phyloP scores from a whole-genome alignment of 2,797 vertebrate species.

The Platalea minor region DNA sequence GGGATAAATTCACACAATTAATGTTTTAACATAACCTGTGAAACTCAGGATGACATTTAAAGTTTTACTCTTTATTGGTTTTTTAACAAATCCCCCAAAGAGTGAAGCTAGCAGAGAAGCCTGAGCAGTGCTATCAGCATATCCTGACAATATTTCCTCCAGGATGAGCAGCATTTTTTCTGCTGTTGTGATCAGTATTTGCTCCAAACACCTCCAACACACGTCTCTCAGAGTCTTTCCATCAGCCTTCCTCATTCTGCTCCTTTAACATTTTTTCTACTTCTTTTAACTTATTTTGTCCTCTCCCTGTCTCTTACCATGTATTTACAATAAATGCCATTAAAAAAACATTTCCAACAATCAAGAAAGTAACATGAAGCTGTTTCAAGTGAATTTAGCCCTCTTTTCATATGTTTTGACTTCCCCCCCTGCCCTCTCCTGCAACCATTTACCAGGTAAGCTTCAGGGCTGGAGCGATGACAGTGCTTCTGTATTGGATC shows the following conservation, averaged over 20 bases:
- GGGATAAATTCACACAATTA: neutral
- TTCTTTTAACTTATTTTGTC: neutral
- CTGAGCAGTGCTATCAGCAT: neutral
- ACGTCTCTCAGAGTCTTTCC: neutral
- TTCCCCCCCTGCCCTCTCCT: fast-evolving
- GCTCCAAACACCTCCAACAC: neutral
- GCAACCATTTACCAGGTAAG: neutral
- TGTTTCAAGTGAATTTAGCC: neutral
- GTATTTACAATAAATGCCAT: neutral
- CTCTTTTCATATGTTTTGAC: neutral
- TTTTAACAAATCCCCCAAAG: neutral
- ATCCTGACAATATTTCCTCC: neutral
- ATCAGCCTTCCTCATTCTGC: neutral
- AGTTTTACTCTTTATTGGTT: neutral
- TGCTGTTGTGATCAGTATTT: neutral
- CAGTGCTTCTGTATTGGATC: neutral
- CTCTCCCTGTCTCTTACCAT: neutral
- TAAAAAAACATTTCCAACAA: neutral
- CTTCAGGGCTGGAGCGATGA: neutral
- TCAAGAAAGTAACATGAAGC: neutral
- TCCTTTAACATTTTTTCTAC: neutral
- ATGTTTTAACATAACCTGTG: neutral
- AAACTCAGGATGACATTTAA: neutral
- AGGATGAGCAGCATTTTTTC: neutral
- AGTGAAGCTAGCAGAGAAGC: neutral